Conservation (phyloP, 2,797 vertebrate genomes). For the Catamblyrhynchus diadema region DNA sequence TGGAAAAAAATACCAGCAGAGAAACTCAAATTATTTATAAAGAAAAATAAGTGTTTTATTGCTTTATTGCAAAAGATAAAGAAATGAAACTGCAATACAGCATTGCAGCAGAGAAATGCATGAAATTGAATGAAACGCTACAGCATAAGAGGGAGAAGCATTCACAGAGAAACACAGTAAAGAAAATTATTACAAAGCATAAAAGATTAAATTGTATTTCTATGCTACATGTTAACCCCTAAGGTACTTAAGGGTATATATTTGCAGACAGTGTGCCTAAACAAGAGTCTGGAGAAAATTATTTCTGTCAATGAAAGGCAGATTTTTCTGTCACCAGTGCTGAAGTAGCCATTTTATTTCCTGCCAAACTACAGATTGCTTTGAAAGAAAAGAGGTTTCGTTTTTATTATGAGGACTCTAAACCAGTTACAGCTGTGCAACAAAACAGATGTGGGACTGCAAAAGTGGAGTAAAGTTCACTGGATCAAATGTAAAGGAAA, state of each 20-base stretch:
- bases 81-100: background rate
- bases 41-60: background rate
- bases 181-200: background rate
- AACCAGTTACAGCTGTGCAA: slow-evolving; percentile 60
- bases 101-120: background rate
- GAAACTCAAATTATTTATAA: background rate
- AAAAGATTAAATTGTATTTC: background rate
- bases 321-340: background rate
- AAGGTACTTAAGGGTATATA: background rate
- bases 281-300: background rate
- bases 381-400: slow-evolving; percentile 21
- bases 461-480: slow-evolving; percentile 68
- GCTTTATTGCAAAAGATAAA: background rate
- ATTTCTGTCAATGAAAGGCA: slow-evolving; percentile 39
- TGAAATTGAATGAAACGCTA: background rate
- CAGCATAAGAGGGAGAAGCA: background rate
- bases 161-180: background rate
- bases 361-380: slow-evolving; percentile 42
- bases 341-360: slow-evolving; percentile 51
- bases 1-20: background rate
- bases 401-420: slow-evolving; percentile 29
- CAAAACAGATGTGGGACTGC: slow-evolving; percentile 38
- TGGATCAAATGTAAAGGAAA: background rate
- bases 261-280: background rate
- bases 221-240: background rate